These are phyloP conservation scores for Coturnix japonica DNA, from an alignment of 2,113 vertebrate species.

Conservation along the genomic window DNA sequence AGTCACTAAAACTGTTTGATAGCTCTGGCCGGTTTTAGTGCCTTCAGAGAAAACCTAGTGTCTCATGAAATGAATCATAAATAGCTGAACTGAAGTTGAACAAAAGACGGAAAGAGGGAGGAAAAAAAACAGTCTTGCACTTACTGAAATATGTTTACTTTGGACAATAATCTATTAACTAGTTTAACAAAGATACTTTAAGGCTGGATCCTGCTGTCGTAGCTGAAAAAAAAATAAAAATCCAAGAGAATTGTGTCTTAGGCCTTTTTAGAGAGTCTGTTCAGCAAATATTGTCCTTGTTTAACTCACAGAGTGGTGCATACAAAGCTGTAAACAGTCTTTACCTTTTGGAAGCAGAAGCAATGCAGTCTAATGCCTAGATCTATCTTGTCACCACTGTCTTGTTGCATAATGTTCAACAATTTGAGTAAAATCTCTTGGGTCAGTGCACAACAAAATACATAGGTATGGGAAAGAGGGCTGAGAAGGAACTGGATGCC, in stretches of 20 bases:
- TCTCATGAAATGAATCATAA: constrained; percentile 78
- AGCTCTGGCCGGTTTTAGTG: constrained; percentile 69
- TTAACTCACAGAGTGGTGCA: not conserved
- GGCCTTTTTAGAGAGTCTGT: not conserved
- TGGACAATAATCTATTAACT: constrained; percentile 66
- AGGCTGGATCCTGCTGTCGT: not conserved
- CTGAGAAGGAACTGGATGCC: not conserved
- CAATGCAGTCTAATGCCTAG: not conserved
- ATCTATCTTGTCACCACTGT: not conserved
- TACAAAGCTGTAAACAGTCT: not conserved
- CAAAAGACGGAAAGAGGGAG: constrained; percentile 46
- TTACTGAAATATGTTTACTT: constrained; percentile 72
- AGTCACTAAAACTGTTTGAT: constrained; percentile 75
- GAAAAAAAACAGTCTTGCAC: constrained; percentile 25
- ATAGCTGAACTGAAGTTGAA: constrained; percentile 68
- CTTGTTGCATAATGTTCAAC: not conserved
- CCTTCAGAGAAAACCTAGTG: constrained; percentile 70
- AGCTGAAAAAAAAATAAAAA: constrained; percentile 5
- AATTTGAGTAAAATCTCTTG: not conserved
- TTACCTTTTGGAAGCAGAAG: not conserved
- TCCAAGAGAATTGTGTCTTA: not conserved
- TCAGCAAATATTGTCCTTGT: not conserved
- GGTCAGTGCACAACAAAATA: not conserved
- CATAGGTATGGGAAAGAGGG: not conserved
- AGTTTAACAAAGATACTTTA: constrained; percentile 48